A percentile compares a stretch with the other conserved stretches of the same genome.
phyloP scores from a whole-genome alignment of 2,888 invertebrate species.

The Nycteola revayana region DNA sequence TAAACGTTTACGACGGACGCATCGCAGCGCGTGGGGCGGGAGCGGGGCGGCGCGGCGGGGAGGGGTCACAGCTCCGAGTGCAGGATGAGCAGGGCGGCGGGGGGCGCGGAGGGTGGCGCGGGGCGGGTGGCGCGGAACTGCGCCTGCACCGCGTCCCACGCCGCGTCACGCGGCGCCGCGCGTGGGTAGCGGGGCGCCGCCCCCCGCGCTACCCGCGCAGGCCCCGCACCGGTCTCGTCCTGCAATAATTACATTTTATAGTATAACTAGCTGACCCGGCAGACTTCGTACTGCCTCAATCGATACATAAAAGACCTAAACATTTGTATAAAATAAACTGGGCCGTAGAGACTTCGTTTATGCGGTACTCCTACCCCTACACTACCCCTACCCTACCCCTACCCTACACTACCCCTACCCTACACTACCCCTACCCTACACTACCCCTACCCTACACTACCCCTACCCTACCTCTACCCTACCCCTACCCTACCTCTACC shows the following conservation, averaged over 20 bases:
- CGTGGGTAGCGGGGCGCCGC: slow-evolving; percentile 6
- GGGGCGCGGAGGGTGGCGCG: slow-evolving; percentile 37
- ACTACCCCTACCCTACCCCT: too few relatives aligned
- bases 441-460: too few relatives aligned
- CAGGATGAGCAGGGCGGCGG: slow-evolving; percentile 60
- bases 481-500: too few relatives aligned
- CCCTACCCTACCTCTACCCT: too few relatives aligned
- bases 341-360: too few relatives aligned
- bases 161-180: slow-evolving; percentile 41
- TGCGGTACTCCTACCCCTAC: too few relatives aligned
- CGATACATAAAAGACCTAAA: too few relatives aligned
- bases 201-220: slow-evolving; percentile 10
- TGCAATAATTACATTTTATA: slow-evolving; percentile 22
- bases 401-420: too few relatives aligned
- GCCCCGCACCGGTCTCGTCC: slow-evolving; percentile 36
- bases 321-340: too few relatives aligned
- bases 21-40: neutral
- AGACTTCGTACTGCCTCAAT: too few relatives aligned
- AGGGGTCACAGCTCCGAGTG: slow-evolving; percentile 50
- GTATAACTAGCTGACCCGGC: too few relatives aligned
- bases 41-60: slow-evolving; percentile 1
- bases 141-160: slow-evolving; percentile 67
- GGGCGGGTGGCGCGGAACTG: slow-evolving; percentile 50
- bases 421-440: too few relatives aligned
- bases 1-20: slow-evolving; percentile 5